Evolutionary conservation across 2,888 invertebrate genomes (phyloP), one percentile per base, ranked within the genome.

Genomic region (Ommatoiulus sabulosus): DNA sequence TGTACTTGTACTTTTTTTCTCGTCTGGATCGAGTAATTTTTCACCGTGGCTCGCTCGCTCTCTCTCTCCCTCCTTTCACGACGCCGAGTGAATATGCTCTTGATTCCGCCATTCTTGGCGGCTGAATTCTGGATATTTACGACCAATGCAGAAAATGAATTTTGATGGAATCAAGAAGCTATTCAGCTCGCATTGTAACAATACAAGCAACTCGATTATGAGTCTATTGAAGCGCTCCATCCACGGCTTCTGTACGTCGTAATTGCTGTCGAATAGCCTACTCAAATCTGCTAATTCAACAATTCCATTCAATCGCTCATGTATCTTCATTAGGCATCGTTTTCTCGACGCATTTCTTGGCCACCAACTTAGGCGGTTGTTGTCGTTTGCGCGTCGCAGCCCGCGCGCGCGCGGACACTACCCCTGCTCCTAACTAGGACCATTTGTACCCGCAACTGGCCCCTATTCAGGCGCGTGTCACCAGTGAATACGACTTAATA

Each of bases 141-240:
- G 80, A 80, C 80, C 80, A 80, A 80, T 80, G 80, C 80, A 80
- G 80, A 80, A 80, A 80, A 80, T 80, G 80, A 80, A 80, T 80
- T 80, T 80, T 80, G 80, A 80, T 80, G 80, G 80, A 80, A 80
- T 80, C 80, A 80, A 80, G 80, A 80, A 80, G 80, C 80, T 80
- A 80, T 80, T 80, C 80, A 80, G 35, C 35, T 35, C 35, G 80
- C 80, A 80, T 80, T 80, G 80, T 80, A 80, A 80, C 80, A 80
- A 80, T 80, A 80, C 80, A 80, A 80, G 80, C 80, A 80, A 80
- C 80, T 80, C 80, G 80, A 80, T 80, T 80, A 80, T 80, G 80
- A 80, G 80, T 80, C 80, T 80, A 80, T 80, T 80, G 80, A 80
- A 35, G 80, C 80, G 80, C 80, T 63, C 52, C 52, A 52, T 52